Base-by-base conservation (phyloP, 2,113 vertebrate genomes). In the Heterotis niloticus region DNA sequence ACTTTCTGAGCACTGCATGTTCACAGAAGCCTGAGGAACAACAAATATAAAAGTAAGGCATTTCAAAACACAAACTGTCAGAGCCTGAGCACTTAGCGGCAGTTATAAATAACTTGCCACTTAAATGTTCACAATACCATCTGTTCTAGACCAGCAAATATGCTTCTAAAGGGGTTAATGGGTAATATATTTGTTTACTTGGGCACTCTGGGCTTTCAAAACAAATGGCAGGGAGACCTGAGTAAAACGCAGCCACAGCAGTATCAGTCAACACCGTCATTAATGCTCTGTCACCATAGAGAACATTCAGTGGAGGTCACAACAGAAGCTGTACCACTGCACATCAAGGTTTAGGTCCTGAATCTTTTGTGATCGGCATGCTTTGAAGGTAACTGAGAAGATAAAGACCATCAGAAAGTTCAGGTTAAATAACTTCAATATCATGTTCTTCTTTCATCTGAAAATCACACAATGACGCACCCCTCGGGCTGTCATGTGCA, bases 81-180 rank as follows among this genome's bases (percentile, higher is more conserved):
- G 64, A 77, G n/a, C 28, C 34, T 77, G 24, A 28, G 64, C 64
- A 77, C 76, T 57, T 77, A 64, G 16, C 28, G 18, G 67, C 28
- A 70, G 29, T 14, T 70, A 72, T 52, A 77, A 28, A 77, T 77
- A 77, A 56, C 64, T 64, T 51, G 56, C 76, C 76, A 67, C 17
- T 67, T 67, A 26, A 76, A 54, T 67, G 64, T 57, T 67, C 68
- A 23, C 64, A 67, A 28, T 52, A 51, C 64, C 75, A 69, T 67
- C 76, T 78, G 76, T 78, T 78, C 44, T 66, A 44, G 20, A 29
- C n/a, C 7, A 26, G 76, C 23, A n/a, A 78, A 69, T 60, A n/a
- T 59, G 24, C 65, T 54, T 67, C 76, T 54, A 14, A 59, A 34
- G 5, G 52, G 52, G 64, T 69, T 68, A 78, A 59, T 20, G 18